Evolutionary conservation across 1,140 invertebrate genomes (phyloP).

Genomic region (Nixonia krombeini): DNA sequence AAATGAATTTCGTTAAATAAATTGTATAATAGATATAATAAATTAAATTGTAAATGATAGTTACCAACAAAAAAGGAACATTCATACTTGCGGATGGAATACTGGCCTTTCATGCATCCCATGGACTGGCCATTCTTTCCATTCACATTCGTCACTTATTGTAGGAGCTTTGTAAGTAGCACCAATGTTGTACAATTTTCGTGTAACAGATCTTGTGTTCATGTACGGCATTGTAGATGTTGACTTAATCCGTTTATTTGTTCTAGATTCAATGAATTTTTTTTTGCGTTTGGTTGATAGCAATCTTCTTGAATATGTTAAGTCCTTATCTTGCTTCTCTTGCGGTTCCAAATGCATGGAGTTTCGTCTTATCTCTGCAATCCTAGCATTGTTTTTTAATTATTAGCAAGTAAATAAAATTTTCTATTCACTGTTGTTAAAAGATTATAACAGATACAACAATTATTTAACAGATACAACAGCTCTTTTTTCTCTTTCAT

Average conservation of each 20-base stretch:
- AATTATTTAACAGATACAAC: too few species aligned
- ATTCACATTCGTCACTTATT: slow-evolving; percentile 46
- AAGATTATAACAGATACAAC: too few species aligned
- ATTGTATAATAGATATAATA: too few species aligned
- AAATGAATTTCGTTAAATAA: slow-evolving; percentile 1
- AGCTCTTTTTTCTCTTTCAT: too few species aligned
- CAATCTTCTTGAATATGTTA: slow-evolving; percentile 37
- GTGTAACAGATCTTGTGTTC: slow-evolving; percentile 62
- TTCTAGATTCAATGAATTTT: slow-evolving; percentile 5
- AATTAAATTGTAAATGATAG: too few species aligned
- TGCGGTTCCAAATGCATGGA: not conserved
- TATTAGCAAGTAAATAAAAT: not conserved
- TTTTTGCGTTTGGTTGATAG: slow-evolving; percentile 39
- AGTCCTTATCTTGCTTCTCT: not conserved
- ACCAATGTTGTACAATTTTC: slow-evolving; percentile 60
- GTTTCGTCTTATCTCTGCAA: not conserved
- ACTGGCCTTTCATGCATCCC: slow-evolving; percentile 67
- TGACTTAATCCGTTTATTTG: slow-evolving; percentile 36
- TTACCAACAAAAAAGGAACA: too few species aligned
- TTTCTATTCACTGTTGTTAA: too few species aligned
- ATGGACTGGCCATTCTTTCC: slow-evolving; percentile 61
- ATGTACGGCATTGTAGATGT: slow-evolving; percentile 51
- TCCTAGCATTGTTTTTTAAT: not conserved
- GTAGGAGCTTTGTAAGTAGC: slow-evolving; percentile 60
- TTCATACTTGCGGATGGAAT: slow-evolving; percentile 57